Evolutionary conservation across 2,113 vertebrate species (phyloP).

Genomic region (Ictalurus furcatus): DNA sequence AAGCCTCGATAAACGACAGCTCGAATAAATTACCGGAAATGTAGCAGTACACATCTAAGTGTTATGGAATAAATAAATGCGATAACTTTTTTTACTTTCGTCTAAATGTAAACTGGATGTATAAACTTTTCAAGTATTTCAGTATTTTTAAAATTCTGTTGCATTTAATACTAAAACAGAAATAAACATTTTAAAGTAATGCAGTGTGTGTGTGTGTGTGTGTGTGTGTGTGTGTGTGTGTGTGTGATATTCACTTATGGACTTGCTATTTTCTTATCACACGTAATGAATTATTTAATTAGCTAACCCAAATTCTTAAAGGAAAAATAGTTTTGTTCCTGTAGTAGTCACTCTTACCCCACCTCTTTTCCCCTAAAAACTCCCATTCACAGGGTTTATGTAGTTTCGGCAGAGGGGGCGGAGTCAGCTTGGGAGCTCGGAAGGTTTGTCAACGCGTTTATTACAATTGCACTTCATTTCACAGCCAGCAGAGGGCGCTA

Average conservation of each 20-base stretch:
- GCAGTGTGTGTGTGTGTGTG: not conserved
- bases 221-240: not conserved
- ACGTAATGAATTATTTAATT: not conserved
- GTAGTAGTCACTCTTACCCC: not conserved
- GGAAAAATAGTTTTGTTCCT: not conserved
- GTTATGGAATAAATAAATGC: constrained; percentile 52
- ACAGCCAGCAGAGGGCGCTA: not conserved
- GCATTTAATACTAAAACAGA: constrained; percentile 62
- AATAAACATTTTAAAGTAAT: constrained; percentile 24
- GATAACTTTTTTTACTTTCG: constrained; percentile 48
- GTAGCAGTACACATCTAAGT: constrained; percentile 34
- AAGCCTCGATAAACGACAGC: not conserved
- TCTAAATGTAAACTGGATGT: constrained; percentile 63
- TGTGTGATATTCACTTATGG: not conserved
- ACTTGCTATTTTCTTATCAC: not conserved
- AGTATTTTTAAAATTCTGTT: constrained; percentile 41
- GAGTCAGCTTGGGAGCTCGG: not conserved
- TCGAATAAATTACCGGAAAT: not conserved
- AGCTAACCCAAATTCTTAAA: not conserved
- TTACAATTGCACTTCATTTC: not conserved
- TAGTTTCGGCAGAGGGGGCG: not conserved
- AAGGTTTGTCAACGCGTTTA: not conserved
- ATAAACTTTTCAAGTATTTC: constrained; percentile 64
- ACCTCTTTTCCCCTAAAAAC: not conserved
- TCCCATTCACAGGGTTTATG: not conserved